Evolutionary conservation across 2,888 invertebrate genomes (phyloP), one percentile per base, ranked within the genome.

Genomic region (Drosophila parthenogenetica): DNA sequence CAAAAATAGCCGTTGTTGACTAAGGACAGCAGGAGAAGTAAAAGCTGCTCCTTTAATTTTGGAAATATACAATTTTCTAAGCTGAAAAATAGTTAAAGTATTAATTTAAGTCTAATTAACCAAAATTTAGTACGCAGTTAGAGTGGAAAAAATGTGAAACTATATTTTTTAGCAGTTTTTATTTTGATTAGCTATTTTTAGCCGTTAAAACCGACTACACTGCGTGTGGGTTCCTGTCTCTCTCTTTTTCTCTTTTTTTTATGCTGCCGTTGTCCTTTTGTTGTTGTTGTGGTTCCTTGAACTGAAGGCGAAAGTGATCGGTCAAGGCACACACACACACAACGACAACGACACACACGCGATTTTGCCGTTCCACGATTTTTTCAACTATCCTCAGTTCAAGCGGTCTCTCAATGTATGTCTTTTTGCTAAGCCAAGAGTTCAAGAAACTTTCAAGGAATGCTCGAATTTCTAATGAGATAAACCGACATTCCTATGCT

Each of bases 221-320:
- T 29, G 29, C 45, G 40, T 53, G 55, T 45, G 64, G 67, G 69
- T 57, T 64, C 42, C 29, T 32, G 2, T 25, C 25, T 25, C 25
- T 25, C 25, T 7, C 25, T 29, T 8, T 29, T 8, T 35, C 8
- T 35, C 3, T 35, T 35, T 2, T 35, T 3, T 32, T 32, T 32
- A 7, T 32, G 32, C 35, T 13, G 35, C 35, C 35, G 43, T 50
- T 39, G 51, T 58, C 58, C 40, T 57, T 39, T 32, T 61, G 48
- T 55, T 54, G 32, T 61, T 50, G 8, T 58, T 45, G 39, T 17
- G 14, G 76, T 79, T 75, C 71, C 80, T 74, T 82, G 71, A 77
- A 85, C 74, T 65, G 69, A 82, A 68, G 73, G 86, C 84, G 88
- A 87, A 84, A 84, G 88, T 85, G 65, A 61, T 82, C 57, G 66